These are phyloP conservation scores for Parapsyche elsis DNA, from an alignment of 1,140 invertebrate species.

Conservation along the genomic window DNA sequence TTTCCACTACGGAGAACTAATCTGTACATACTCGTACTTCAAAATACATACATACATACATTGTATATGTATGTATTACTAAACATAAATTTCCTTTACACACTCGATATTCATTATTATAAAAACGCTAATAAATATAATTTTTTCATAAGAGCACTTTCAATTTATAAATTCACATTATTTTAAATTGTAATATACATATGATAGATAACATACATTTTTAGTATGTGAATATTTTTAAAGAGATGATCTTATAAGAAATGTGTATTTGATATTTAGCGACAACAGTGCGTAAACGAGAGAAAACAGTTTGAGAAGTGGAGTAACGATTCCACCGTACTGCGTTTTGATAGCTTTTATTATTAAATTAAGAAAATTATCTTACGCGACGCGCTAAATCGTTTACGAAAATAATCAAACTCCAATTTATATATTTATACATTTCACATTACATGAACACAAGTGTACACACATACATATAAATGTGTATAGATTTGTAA, in stretches of 20 bases:
- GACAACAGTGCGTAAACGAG: too few relatives aligned
- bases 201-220: too few relatives aligned
- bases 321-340: constrained; percentile 10
- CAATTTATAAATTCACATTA: too few relatives aligned
- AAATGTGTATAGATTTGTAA: background rate
- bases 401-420: constrained; percentile 30
- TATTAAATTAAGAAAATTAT: constrained; percentile 43
- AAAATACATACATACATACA: background rate
- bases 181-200: too few relatives aligned
- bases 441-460: background rate
- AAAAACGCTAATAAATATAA: too few relatives aligned
- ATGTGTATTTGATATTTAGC: too few relatives aligned
- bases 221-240: too few relatives aligned
- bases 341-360: constrained; percentile 34
- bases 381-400: constrained; percentile 8
- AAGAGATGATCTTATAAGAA: too few relatives aligned
- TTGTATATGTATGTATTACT: background rate
- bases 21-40: background rate
- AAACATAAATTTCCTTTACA: background rate
- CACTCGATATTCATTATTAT: background rate
- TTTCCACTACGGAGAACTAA: constrained; percentile 4
- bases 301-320: background rate
- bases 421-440: constrained; percentile 15
- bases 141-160: too few relatives aligned
- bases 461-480: background rate